Conservation (phyloP, 2,113 vertebrate species). For the Dermatemys mawii region DNA sequence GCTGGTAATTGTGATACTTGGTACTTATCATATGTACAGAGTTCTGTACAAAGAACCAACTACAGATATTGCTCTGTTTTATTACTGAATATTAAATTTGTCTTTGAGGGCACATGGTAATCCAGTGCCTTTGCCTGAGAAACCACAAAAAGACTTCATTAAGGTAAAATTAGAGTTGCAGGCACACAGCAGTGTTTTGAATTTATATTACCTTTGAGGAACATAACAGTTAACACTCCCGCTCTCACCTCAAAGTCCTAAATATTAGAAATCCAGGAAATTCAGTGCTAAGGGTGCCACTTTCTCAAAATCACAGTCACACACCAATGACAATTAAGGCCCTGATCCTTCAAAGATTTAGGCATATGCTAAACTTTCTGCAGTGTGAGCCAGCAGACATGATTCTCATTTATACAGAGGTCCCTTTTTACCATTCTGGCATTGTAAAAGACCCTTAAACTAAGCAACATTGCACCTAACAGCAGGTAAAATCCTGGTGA, state of each 20-base stretch:
- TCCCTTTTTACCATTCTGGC: neutral
- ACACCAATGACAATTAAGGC: neutral
- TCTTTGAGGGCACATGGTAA: too few species aligned
- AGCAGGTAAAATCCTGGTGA: neutral
- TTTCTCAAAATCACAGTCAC: neutral
- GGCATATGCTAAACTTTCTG: neutral
- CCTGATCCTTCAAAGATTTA: neutral
- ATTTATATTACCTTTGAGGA: too few species aligned
- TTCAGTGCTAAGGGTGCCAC: neutral
- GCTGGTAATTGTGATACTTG: neutral
- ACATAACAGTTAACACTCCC: too few species aligned
- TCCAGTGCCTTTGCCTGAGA: too few species aligned
- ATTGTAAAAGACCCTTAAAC: neutral
- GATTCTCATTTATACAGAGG: neutral
- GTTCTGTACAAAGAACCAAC: neutral
- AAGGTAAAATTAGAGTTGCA: too few species aligned
- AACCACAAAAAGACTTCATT: too few species aligned
- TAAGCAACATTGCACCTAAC: neutral
- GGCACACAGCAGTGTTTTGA: too few species aligned
- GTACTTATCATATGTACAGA: neutral
- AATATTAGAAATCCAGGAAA: neutral
- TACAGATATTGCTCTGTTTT: neutral
- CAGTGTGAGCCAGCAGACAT: neutral
- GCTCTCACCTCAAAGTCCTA: neutral
- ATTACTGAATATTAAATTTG: too few species aligned